Percentiles rank a stretch among this genome's conserved stretches.
phyloP scores from a whole-genome alignment of 1,140 invertebrate species.

The Ceratoteleas bidentatus region DNA sequence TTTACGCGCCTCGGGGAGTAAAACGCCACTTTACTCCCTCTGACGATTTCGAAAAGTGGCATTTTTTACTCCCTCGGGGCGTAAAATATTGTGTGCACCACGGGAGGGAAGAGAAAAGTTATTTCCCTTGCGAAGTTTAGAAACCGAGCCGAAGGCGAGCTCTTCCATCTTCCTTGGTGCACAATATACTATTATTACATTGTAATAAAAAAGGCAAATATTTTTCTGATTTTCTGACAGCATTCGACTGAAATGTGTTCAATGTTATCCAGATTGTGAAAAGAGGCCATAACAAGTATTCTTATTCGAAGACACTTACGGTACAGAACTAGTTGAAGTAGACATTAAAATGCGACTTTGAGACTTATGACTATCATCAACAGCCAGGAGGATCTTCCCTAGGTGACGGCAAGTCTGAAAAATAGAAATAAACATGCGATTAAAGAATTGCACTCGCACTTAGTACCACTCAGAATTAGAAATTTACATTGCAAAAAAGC shows the following conservation, averaged over 20 bases:
- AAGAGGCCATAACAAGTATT: conserved; percentile 42
- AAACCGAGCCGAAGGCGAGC: too few relatives aligned
- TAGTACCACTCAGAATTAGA: neutral
- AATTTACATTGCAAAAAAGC: neutral
- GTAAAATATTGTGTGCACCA: too few relatives aligned
- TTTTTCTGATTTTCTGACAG: neutral
- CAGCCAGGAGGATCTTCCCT: conserved; percentile 23
- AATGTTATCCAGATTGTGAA: conserved; percentile 34
- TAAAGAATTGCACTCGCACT: conserved; percentile 2
- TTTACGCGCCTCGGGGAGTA: too few relatives aligned
- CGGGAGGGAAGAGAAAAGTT: too few relatives aligned
- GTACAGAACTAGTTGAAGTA: conserved; percentile 39
- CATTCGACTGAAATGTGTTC: conserved; percentile 3
- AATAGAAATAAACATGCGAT: conserved; percentile 2
- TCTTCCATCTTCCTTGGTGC: too few relatives aligned
- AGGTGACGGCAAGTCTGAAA: conserved; percentile 22
- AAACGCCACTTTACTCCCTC: too few relatives aligned
- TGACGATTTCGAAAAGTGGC: too few relatives aligned
- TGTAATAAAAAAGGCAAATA: too few relatives aligned
- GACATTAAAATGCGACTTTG: conserved; percentile 31
- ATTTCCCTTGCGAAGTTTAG: too few relatives aligned
- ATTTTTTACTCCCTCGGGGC: too few relatives aligned
- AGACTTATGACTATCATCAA: conserved; percentile 40
- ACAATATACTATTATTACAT: too few relatives aligned
- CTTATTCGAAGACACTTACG: conserved; percentile 46